Base-by-base conservation (phyloP, 2,888 invertebrate genomes). In the Lepeophtheirus nordmannii region DNA sequence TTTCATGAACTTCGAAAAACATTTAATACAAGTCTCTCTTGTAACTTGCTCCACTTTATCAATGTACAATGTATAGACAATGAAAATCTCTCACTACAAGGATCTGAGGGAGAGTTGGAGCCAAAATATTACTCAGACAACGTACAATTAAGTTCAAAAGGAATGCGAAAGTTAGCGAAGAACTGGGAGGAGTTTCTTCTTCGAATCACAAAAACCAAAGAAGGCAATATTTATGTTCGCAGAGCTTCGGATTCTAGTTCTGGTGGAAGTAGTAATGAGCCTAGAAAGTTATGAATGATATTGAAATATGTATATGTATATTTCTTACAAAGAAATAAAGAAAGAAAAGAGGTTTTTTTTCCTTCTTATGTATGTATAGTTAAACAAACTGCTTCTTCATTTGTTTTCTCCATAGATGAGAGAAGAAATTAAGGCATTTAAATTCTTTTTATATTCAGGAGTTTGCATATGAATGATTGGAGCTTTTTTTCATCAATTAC, bases 131-230 rank as follows among this genome's bases (percentile, higher is more conserved):
- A 30, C 41, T 64, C 64, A 10, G 64, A 64, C 3, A 17, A 23
- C 17, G 23, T 64, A 9, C 66, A 66, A n/a, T 17, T 66, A 23
- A 66, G 17, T 7, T 37, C 58, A 14, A 38, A 58, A 1, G 66
- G 66, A 46, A 60, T 66, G 41, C 59, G 66, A n/a, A 66, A 60
- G 46, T 30, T 66, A 37, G 41, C 60, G 7, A 41, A 22, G 23
- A 66, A 66, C 17, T 66, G 66, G 66, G 66, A 66, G 23, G n/a
- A 20, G 8, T 58, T 40, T 11, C 17, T 64, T n/a, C 20, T n/a
- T n/a, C 41, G 53, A 17, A 64, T 64, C 20, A 30, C 22, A n/a
- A 40, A 53, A 37, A 57, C 64, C 10, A 20, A 41, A 23, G 64
- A 64, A 20, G 64, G 64, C 12, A 17, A 64, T 12, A 17, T 64